Base-by-base conservation (phyloP, 2,888 invertebrate genomes). In the Brachyptera putata region DNA sequence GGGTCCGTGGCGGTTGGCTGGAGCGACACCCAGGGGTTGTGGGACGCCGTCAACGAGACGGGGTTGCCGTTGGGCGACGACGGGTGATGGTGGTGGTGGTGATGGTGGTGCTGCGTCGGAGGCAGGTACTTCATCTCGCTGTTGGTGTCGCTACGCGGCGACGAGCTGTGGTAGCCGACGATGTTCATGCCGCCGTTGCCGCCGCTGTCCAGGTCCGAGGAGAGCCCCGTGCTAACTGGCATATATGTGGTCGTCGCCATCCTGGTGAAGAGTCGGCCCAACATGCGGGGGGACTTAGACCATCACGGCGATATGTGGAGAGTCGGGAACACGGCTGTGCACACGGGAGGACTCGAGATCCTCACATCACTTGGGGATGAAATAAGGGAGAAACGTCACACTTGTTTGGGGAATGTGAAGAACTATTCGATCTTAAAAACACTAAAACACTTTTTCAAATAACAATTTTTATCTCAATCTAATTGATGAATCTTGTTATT, bases 191-290 rank as follows among this genome's bases (percentile, higher is more conserved):
- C 70, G 66, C 67, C 72, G 69, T 49, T 70, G 53, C 69, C 67
- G 60, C 67, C 70, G 68, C 83, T 81, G 73, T 84, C 81, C 79
- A 83, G 84, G 75, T 84, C 76, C 74, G 91, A 91, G 79, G 89
- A 86, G 71, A 84, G 83, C 74, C 81, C 81, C 76, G 83, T 82
- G 78, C 83, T 82, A 76, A 90, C 87, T 75, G 84, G 83, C 85
- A 94, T 89, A 82, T 94, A 94, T 81, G 92, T 89, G 80, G 93
- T 91, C 83, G 93, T 92, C 85, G 94, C 92, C 92, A 93, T 93
- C 60, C 48, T 50, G 34, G 57, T 30, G 14, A 50, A 49, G 34
- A 50, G 37, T 34, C 49, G 18, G 9, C 56, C 41, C 56, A 46
- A 46, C 41, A 41, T 46, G 39, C 56, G 56, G 26, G 30, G 34